Evolutionary conservation across 2,113 vertebrate species (phyloP), one percentile per base, ranked within the genome.

Genomic region (Clarias gariepinus): DNA sequence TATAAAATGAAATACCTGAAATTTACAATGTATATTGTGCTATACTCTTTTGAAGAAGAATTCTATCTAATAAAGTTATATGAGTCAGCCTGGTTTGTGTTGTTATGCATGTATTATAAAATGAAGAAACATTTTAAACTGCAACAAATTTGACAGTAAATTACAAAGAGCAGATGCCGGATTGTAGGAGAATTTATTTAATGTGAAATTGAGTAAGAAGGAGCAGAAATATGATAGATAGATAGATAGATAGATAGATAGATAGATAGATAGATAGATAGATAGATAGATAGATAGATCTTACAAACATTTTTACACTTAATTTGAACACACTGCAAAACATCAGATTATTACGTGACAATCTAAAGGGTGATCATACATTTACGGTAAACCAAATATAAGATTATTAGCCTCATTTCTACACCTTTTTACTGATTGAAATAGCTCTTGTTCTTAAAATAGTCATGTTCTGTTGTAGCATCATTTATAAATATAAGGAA

Each of bases 21-120:
- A 90, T 92, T 90, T 88, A 89, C 91, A 94, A 92, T 91, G 89
- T 93, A 90, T 92, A 84, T 92, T 93, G 94, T 95, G 93, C 84
- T 90, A 93, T 94, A 91, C 91, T 91, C 90, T 93, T 94, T 89
- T 90, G 86, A 89, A 94, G 92, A 93, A 90, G 85, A 93, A 92
- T 91, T 91, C 64, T 86, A 73, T 78, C 88, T 86, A 95, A 94
- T 94, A 94, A 95, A 95, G 91, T 88, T 91, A 85, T 90, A 91
- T 87, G 81, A 78, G 47, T 78, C 74, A n/a, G 74, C 25, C 3
- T 69, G 57, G 33, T 80, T 83, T 74, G 23, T 64, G 30, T 21
- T 58, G n/a, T 55, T 55, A 78, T 55, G 52, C 12, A 74, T 74
- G 2, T 30, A 25, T 6, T 0, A 3, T n/a, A 2, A 77, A 21